phyloP scores from a whole-genome alignment of 2,888 invertebrate genomes.

The Trisateles emortualis region DNA sequence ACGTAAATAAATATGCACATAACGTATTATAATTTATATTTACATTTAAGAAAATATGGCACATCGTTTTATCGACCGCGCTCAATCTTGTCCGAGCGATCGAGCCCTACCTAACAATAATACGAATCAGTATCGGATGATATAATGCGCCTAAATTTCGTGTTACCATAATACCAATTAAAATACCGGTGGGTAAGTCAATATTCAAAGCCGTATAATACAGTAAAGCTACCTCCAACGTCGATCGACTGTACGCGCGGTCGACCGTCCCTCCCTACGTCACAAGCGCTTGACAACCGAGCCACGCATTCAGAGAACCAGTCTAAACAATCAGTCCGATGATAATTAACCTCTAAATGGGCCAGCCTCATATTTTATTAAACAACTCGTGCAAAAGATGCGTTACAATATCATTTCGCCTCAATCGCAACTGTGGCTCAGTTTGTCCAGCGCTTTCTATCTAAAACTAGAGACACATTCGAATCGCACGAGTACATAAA shows the following conservation, averaged over 20 bases:
- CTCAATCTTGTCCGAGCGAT: constrained; percentile 63
- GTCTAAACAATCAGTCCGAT: constrained; percentile 37
- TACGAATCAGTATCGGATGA: constrained; percentile 65
- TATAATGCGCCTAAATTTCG: constrained; percentile 76
- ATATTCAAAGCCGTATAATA: constrained; percentile 73
- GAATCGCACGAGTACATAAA: constrained; percentile 82
- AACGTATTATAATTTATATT: constrained; percentile 83
- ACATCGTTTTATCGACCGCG: constrained; percentile 83
- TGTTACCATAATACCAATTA: constrained; percentile 83
- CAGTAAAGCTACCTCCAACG: constrained; percentile 64
- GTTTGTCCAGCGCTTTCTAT: constrained; percentile 49
- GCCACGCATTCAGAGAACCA: constrained; percentile 21
- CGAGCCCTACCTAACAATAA: constrained; percentile 65
- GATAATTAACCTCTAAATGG: constrained; percentile 44
- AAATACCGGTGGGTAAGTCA: constrained; percentile 86
- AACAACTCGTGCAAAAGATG: constrained; percentile 26
- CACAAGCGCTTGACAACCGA: constrained; percentile 32
- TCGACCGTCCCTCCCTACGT: constrained; percentile 61
- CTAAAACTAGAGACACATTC: constrained; percentile 76
- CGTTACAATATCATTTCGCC: constrained; percentile 10
- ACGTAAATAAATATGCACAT: constrained; percentile 84
- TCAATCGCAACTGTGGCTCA: constrained; percentile 32
- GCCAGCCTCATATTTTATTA: constrained; percentile 43
- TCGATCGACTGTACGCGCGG: constrained; percentile 70
- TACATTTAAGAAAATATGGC: constrained; percentile 86